These are phyloP conservation scores for Brachionus asplanchnoidis DNA, from an alignment of 1,140 invertebrate species.

Conservation along the genomic window DNA sequence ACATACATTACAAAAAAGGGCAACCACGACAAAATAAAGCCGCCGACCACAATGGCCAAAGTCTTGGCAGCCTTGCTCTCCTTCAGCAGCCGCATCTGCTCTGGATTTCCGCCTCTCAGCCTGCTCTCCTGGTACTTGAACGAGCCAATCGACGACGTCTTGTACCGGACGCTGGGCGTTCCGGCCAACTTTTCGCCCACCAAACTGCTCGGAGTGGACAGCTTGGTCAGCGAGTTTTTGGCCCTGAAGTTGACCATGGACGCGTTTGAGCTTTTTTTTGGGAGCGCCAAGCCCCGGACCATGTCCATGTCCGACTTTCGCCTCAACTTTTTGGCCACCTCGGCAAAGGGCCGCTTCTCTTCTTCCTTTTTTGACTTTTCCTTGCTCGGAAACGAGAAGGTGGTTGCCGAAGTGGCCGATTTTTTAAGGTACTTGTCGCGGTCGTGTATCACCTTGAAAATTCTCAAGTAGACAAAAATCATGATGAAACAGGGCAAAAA, in stretches of 20 bases:
- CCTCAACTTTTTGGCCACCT: not conserved
- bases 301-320: not conserved
- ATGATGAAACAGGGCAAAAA: slow-evolving; percentile 81
- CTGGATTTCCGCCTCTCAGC: not conserved
- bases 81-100: slow-evolving; percentile 47
- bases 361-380: not conserved
- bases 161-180: not conserved
- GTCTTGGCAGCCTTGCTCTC: slow-evolving; percentile 81
- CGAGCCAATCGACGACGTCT: not conserved
- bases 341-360: not conserved
- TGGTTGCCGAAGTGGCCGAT: not conserved
- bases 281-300: not conserved
- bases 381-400: not conserved
- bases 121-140: not conserved
- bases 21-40: slow-evolving; percentile 86
- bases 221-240: not conserved
- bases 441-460: slow-evolving; percentile 61
- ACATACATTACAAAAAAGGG: slow-evolving; percentile 91
- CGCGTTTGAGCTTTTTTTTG: not conserved
- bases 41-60: slow-evolving; percentile 81
- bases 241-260: not conserved
- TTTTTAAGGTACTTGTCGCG: slow-evolving; percentile 33
- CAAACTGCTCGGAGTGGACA: not conserved
- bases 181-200: not conserved
- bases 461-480: slow-evolving; percentile 82